These are phyloP conservation scores for Eremobia ochroleuca DNA, from an alignment of 2,888 invertebrate species.

Conservation along the genomic window DNA sequence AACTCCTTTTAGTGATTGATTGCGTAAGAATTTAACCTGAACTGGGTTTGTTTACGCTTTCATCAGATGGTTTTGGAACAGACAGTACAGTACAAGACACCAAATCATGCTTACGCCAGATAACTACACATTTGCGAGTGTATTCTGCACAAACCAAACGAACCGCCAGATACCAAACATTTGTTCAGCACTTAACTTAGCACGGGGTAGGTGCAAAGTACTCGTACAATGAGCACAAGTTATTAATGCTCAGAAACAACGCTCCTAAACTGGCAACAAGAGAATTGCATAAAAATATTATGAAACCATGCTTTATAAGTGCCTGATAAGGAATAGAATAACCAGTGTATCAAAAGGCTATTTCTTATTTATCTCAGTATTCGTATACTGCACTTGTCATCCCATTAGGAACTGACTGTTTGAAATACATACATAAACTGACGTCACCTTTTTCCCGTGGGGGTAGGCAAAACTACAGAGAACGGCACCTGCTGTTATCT, in stretches of 20 bases:
- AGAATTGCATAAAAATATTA: slow-evolving; percentile 31
- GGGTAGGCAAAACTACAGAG: background rate
- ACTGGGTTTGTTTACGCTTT: background rate
- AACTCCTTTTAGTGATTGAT: background rate
- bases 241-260: slow-evolving; percentile 46
- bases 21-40: background rate
- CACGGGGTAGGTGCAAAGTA: slow-evolving; percentile 11
- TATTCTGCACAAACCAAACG: slow-evolving; percentile 52
- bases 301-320: slow-evolving; percentile 12
- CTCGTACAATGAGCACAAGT: slow-evolving; percentile 43
- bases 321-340: slow-evolving; percentile 8
- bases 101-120: slow-evolving; percentile 28
- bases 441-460: background rate
- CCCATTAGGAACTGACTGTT: background rate
- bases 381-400: background rate
- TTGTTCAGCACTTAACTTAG: slow-evolving; percentile 70
- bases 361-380: background rate
- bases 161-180: slow-evolving; percentile 69
- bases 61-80: background rate
- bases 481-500: background rate
- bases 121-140: slow-evolving; percentile 39
- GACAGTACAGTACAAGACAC: background rate
- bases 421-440: background rate
- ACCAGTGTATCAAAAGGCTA: background rate
- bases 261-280: slow-evolving; percentile 31